Conservation (phyloP, 1,140 invertebrate species). For the Brachystomella parvula region DNA sequence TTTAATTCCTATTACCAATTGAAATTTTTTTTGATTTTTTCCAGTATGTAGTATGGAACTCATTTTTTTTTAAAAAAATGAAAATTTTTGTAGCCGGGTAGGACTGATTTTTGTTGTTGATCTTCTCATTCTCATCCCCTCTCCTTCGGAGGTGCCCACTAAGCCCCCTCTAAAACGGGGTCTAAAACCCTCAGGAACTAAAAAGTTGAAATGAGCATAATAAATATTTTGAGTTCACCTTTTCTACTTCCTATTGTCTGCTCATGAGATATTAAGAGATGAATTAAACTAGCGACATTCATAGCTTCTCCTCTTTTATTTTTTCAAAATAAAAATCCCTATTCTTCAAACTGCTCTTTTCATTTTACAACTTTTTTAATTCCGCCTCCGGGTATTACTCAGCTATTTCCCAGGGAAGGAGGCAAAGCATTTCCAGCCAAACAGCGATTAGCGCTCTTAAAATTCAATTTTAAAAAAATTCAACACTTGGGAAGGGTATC, state of each 20-base stretch:
- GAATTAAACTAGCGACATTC: neutral
- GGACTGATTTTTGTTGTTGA: neutral
- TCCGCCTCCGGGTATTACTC: too few relatives aligned
- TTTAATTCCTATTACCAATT: slow-evolving; percentile 9
- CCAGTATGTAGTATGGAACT: too few relatives aligned
- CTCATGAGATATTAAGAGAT: neutral
- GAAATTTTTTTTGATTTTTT: neutral
- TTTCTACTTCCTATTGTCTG: neutral
- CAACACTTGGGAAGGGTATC: neutral
- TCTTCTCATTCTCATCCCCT: neutral
- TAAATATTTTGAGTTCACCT: slow-evolving; percentile 3
- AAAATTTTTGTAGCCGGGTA: neutral
- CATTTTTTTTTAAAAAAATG: neutral
- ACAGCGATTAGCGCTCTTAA: neutral
- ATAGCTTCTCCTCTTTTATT: slow-evolving; percentile 4
- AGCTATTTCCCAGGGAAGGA: neutral
- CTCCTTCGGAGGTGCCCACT: slow-evolving; percentile 1
- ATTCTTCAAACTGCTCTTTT: neutral
- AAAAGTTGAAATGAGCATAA: neutral
- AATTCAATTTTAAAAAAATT: neutral
- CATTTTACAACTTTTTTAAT: too few relatives aligned
- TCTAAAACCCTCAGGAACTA: neutral
- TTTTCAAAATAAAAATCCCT: neutral
- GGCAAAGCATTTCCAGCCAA: neutral
- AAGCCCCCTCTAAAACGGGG: neutral